Evolutionary conservation across 35 echinoderm and acorn worm species (phyloP).

Genomic region (Holothuria glaberrima): DNA sequence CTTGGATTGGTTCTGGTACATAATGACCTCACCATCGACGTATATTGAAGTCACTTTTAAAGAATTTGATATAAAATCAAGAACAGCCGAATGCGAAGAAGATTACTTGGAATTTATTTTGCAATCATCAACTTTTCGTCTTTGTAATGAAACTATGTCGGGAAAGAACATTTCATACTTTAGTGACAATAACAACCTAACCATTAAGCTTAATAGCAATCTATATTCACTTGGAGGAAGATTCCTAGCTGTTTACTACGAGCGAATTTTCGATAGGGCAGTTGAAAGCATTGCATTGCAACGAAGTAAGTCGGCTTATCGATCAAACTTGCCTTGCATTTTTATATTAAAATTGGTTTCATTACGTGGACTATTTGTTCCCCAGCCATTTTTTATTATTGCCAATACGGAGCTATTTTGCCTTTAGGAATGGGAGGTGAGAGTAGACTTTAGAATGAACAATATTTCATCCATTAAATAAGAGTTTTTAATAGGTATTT

Average conservation of each 20-base stretch:
- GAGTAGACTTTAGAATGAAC: too few relatives aligned
- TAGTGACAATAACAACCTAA: slow-evolving; percentile 17
- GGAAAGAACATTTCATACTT: neutral
- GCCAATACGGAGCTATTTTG: too few relatives aligned
- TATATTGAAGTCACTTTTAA: slow-evolving; percentile 5
- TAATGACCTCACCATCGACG: neutral
- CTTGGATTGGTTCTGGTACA: neutral
- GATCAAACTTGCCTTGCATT: too few relatives aligned
- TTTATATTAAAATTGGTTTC: too few relatives aligned
- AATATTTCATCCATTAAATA: too few relatives aligned
- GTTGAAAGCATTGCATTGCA: too few relatives aligned
- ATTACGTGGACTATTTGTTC: too few relatives aligned
- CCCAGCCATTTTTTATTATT: too few relatives aligned
- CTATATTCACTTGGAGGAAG: neutral
- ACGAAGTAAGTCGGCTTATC: too few relatives aligned
- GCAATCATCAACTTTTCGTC: neutral
- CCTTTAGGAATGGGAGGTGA: too few relatives aligned
- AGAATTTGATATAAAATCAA: neutral
- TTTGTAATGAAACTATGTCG: neutral
- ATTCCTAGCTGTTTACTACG: neutral
- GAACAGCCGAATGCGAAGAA: neutral
- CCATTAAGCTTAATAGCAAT: neutral
- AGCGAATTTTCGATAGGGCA: too few relatives aligned
- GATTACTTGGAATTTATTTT: slow-evolving; percentile 10
- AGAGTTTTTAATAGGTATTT: too few relatives aligned